Percentiles rank a stretch among this genome's conserved stretches.
Evolutionary conservation across 2,888 invertebrate species (phyloP).

Genomic region (Laspeyria flexula): DNA sequence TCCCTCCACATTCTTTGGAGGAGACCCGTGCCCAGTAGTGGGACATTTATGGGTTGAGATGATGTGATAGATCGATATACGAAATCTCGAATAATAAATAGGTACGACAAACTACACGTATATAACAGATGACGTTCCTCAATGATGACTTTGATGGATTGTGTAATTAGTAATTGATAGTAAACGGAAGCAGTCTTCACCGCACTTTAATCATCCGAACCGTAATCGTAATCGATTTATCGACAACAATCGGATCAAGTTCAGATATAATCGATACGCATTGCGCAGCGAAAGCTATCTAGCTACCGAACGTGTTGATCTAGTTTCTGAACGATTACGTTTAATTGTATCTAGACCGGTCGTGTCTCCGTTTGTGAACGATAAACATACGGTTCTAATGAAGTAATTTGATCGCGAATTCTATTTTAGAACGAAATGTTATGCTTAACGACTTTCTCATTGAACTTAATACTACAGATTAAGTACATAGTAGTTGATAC

Average conservation of each 20-base stretch:
- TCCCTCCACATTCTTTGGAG: too few species aligned
- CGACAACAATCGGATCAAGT: constrained; percentile 33
- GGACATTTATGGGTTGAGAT: too few species aligned
- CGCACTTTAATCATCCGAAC: constrained; percentile 1
- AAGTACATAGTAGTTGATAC: not conserved
- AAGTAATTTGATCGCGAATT: constrained; percentile 19
- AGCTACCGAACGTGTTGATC: constrained; percentile 40
- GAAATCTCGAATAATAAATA: too few species aligned
- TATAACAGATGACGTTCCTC: too few species aligned
- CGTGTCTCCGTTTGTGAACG: constrained; percentile 12
- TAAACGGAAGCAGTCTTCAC: not conserved
- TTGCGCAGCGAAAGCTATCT: constrained; percentile 42
- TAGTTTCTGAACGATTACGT: constrained; percentile 45
- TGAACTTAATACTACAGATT: constrained; percentile 8
- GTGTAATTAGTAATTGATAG: constrained; percentile 1
- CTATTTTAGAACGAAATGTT: constrained; percentile 13
- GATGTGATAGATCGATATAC: too few species aligned
- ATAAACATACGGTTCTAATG: constrained; percentile 26
- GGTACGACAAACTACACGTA: too few species aligned
- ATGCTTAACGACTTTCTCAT: constrained; percentile 1
- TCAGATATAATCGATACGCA: constrained; percentile 14
- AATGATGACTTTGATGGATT: not conserved
- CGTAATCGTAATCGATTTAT: constrained; percentile 26
- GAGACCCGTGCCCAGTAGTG: too few species aligned
- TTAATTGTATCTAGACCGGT: constrained; percentile 29